A percentile compares a stretch with the other conserved stretches of the same genome.
Conservation (phyloP, 2,888 invertebrate species). For the Sphaerophoria rueppellii region DNA sequence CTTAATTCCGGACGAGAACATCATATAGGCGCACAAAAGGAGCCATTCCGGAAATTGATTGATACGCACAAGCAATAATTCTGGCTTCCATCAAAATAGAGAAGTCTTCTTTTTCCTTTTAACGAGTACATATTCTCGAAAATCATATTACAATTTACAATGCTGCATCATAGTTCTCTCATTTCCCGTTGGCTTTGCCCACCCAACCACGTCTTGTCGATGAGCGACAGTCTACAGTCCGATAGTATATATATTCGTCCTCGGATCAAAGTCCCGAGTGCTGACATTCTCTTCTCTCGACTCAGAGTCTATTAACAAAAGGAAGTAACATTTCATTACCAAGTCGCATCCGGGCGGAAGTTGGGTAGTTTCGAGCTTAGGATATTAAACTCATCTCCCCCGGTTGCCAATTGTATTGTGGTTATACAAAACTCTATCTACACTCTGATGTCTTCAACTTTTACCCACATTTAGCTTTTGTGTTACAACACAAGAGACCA, state of each 20-base stretch:
- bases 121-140: conserved; percentile 12
- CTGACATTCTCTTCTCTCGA: conserved; percentile 30
- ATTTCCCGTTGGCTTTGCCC: conserved; percentile 44
- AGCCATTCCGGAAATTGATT: conserved; percentile 7
- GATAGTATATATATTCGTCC: conserved; percentile 22
- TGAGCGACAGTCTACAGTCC: neutral
- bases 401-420: conserved; percentile 52
- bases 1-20: neutral
- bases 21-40: neutral
- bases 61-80: conserved; percentile 45
- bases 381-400: conserved; percentile 59
- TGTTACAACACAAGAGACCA: conserved; percentile 59
- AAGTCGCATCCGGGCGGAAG: conserved; percentile 72
- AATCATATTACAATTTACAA: conserved; percentile 48
- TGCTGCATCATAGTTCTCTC: conserved; percentile 46
- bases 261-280: too few relatives aligned
- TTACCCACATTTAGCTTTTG: conserved; percentile 64
- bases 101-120: neutral
- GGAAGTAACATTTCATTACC: conserved; percentile 73
- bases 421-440: conserved; percentile 48
- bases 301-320: conserved; percentile 67
- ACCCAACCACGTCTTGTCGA: neutral
- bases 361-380: conserved; percentile 60
- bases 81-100: conserved; percentile 8
- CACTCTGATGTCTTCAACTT: conserved; percentile 54